Evolutionary conservation across 2,113 vertebrate genomes (phyloP).

Genomic region (Platycercus adscitus): DNA sequence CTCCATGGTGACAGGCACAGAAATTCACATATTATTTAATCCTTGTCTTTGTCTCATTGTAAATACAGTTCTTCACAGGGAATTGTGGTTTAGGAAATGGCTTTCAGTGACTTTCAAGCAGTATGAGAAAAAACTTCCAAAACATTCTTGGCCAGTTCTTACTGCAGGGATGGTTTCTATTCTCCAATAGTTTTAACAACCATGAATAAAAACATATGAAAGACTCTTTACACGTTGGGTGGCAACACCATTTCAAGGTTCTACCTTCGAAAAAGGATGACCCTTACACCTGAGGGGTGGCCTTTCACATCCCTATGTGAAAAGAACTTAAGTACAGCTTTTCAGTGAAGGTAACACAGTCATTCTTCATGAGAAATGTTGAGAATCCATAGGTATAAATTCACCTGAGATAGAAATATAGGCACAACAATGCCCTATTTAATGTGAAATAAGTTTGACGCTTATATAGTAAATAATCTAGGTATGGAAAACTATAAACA

Average conservation of each 20-base stretch:
- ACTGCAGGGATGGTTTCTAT: background rate
- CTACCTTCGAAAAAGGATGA: background rate
- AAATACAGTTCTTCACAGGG: background rate
- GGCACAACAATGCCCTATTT: background rate
- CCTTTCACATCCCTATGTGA: background rate
- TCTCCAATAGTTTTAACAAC: background rate
- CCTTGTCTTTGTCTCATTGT: background rate
- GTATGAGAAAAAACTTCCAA: background rate
- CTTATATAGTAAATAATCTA: background rate
- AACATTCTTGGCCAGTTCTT: background rate
- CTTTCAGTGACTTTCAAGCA: background rate
- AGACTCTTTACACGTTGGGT: background rate
- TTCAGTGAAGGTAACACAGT: background rate
- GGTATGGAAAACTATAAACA: background rate
- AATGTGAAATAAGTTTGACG: background rate
- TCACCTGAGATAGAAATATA: background rate
- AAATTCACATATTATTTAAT: conserved; percentile 10
- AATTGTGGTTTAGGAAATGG: background rate
- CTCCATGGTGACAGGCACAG: background rate
- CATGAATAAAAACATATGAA: background rate
- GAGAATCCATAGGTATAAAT: background rate
- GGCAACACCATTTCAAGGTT: background rate
- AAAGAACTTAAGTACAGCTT: background rate
- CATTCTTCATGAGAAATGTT: background rate
- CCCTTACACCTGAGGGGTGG: background rate